phyloP scores from a whole-genome alignment of 2,797 vertebrate genomes.

The Girardinus metallicus region DNA sequence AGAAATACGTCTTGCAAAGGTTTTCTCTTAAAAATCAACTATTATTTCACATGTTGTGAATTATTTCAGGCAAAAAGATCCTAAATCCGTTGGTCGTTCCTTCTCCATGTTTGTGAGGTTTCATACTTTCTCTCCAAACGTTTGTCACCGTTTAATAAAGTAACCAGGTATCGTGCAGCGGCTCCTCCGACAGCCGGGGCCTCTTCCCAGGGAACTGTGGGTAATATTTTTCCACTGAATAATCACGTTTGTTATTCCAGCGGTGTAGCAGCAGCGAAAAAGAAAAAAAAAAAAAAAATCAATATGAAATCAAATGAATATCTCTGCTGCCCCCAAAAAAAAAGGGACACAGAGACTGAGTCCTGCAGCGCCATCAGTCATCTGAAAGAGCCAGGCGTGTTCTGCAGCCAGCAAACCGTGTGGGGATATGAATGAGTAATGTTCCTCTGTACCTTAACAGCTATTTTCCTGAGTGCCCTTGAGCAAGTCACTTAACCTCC shows the following conservation, averaged over 20 bases:
- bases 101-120: constrained; percentile 43
- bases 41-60: not conserved
- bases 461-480: constrained; percentile 67
- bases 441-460: constrained; percentile 40
- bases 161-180: constrained; percentile 45
- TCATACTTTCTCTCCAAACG: constrained; percentile 37
- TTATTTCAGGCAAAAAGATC: constrained; percentile 18
- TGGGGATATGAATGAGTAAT: constrained; percentile 67
- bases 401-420: constrained; percentile 55
- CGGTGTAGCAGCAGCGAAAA: constrained; percentile 10
- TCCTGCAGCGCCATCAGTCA: constrained; percentile 61
- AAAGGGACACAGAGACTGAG: constrained; percentile 28
- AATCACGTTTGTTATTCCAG: constrained; percentile 62
- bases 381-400: constrained; percentile 55
- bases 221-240: constrained; percentile 56
- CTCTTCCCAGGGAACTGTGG: constrained; percentile 31
- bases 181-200: constrained; percentile 37
- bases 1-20: not conserved
- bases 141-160: constrained; percentile 45
- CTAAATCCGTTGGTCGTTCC: constrained; percentile 49
- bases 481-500: constrained; percentile 74
- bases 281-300: constrained; percentile 34
- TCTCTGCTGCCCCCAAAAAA: constrained; percentile 36
- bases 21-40: not conserved
- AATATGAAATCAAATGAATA: constrained; percentile 70